These are phyloP conservation scores for Rhogogaster chlorosoma DNA, from an alignment of 2,888 invertebrate species.

Conservation along the genomic window DNA sequence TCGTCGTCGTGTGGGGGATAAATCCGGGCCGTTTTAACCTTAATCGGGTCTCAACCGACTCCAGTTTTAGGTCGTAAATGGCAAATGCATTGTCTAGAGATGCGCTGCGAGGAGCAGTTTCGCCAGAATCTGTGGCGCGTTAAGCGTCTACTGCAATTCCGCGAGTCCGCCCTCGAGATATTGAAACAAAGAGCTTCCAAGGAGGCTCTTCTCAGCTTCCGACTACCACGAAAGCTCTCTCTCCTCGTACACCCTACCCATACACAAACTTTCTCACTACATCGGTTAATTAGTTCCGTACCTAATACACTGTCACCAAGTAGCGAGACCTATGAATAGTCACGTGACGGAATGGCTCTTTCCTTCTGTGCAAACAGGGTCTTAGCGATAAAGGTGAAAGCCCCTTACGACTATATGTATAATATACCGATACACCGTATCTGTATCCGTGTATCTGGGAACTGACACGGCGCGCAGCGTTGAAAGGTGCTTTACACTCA, in stretches of 20 bases:
- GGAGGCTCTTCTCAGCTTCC: not conserved
- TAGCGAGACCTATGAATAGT: constrained; percentile 7
- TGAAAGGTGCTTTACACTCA: constrained; percentile 24
- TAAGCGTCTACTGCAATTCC: constrained; percentile 27
- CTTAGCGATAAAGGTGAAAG: not conserved
- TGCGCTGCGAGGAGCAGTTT: constrained; percentile 22
- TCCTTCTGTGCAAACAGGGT: not conserved
- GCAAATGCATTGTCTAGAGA: constrained; percentile 38
- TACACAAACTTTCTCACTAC: not conserved
- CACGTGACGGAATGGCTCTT: constrained; percentile 16
- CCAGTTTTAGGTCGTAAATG: constrained; percentile 35
- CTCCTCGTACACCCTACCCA: not conserved
- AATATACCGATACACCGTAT: not conserved
- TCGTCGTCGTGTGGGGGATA: not conserved
- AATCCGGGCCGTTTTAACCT: constrained; percentile 21
- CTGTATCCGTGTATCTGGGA: too few relatives aligned
- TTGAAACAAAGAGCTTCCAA: constrained; percentile 35
- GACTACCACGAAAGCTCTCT: not conserved
- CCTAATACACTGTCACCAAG: constrained; percentile 13
- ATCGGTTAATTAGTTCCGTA: constrained; percentile 1
- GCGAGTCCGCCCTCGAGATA: constrained; percentile 27
- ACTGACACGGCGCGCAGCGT: not conserved
- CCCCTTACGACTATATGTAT: not conserved
- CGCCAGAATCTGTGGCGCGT: constrained; percentile 34
- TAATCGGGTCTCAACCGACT: constrained; percentile 31